These are phyloP conservation scores for Triplophysa rosa DNA, from an alignment of 2,113 vertebrate genomes.

Conservation along the genomic window DNA sequence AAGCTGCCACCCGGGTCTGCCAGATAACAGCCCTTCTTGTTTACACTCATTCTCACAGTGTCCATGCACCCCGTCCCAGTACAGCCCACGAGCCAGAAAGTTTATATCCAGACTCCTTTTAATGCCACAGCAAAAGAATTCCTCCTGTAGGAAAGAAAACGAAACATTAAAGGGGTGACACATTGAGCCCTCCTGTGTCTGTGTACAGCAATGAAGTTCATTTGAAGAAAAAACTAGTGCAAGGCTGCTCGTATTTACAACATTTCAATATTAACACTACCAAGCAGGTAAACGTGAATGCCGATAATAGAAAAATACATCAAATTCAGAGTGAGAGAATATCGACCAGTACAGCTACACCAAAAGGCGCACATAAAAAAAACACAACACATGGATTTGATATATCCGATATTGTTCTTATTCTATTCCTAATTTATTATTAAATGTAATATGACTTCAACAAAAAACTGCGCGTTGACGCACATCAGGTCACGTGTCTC, in stretches of 20 bases:
- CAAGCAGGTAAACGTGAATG: too few species aligned
- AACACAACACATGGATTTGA: too few species aligned
- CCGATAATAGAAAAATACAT: too few species aligned
- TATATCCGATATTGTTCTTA: too few species aligned
- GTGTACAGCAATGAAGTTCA: background rate
- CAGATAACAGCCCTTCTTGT: slow-evolving; percentile 83
- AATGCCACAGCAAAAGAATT: slow-evolving; percentile 66
- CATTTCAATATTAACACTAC: too few species aligned
- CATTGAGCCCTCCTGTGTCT: background rate
- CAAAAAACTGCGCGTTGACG: background rate
- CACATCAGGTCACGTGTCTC: background rate
- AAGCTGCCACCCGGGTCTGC: slow-evolving; percentile 91
- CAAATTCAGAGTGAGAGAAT: too few species aligned
- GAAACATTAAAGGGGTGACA: slow-evolving; percentile 38
- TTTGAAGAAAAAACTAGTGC: too few species aligned
- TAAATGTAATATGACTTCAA: background rate
- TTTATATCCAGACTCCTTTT: slow-evolving; percentile 76
- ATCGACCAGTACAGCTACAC: too few species aligned
- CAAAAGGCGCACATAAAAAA: too few species aligned
- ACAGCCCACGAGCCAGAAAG: slow-evolving; percentile 69
- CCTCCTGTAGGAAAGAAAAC: slow-evolving; percentile 76
- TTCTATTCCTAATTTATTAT: background rate
- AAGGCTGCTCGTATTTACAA: too few species aligned
- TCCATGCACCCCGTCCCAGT: slow-evolving; percentile 67
- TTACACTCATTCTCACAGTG: slow-evolving; percentile 87